Conservation (phyloP, 2,113 vertebrate species). For the Smithornis capensis region DNA sequence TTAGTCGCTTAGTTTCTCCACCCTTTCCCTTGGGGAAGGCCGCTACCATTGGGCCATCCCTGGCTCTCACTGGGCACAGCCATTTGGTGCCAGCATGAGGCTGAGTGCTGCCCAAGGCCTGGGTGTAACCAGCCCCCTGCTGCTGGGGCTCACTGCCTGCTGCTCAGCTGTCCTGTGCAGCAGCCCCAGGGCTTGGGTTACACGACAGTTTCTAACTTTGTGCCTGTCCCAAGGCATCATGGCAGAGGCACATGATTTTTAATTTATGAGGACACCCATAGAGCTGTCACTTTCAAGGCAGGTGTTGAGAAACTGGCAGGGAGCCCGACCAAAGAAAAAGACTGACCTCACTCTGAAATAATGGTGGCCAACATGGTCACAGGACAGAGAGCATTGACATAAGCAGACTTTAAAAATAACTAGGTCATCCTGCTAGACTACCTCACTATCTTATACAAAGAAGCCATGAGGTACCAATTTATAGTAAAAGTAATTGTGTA, state of each 20-base stretch:
- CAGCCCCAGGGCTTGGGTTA: slow-evolving; percentile 83
- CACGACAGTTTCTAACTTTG: slow-evolving; percentile 93
- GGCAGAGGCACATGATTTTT: slow-evolving; percentile 89
- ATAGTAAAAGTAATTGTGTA: slow-evolving; percentile 14
- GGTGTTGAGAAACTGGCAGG: slow-evolving; percentile 89
- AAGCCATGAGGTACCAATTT: slow-evolving; percentile 24
- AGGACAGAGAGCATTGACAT: slow-evolving; percentile 85
- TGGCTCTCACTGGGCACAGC: neutral
- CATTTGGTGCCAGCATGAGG: neutral
- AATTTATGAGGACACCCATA: slow-evolving; percentile 95
- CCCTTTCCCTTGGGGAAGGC: neutral
- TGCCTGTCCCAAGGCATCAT: slow-evolving; percentile 80
- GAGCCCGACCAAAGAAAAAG: slow-evolving; percentile 83
- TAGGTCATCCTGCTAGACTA: slow-evolving; percentile 69
- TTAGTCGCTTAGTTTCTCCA: neutral
- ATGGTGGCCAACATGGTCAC: slow-evolving; percentile 86
- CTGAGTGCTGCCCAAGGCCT: neutral
- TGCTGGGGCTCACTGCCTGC: slow-evolving; percentile 72
- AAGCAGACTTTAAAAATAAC: slow-evolving; percentile 85
- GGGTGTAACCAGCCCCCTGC: slow-evolving; percentile 36
- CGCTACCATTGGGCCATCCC: neutral
- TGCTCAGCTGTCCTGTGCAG: slow-evolving; percentile 84
- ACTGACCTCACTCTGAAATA: slow-evolving; percentile 93
- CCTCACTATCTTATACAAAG: slow-evolving; percentile 20
- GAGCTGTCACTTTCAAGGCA: slow-evolving; percentile 97